Evolutionary conservation across 1,140 invertebrate species (phyloP).

Genomic region (Drosophila varians): DNA sequence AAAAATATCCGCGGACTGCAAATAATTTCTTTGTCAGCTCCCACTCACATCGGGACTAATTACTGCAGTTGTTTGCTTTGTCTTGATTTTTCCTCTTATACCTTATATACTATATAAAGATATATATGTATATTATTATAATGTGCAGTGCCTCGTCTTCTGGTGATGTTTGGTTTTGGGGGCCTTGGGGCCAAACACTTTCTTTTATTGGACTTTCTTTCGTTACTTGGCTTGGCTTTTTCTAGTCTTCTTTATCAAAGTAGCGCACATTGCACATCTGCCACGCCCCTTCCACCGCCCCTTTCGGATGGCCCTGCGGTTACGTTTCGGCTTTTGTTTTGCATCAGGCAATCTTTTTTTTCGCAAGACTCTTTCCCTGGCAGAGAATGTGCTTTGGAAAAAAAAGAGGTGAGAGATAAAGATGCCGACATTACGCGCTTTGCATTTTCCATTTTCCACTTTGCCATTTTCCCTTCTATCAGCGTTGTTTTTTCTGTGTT

Average conservation of each 20-base stretch:
- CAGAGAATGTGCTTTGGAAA: not conserved
- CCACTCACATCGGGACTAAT: conserved; percentile 48
- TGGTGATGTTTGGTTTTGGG: conserved; percentile 31
- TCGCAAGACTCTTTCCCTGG: conserved; percentile 56
- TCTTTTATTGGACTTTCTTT: conserved; percentile 75
- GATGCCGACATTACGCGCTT: conserved; percentile 68
- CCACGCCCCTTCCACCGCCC: conserved; percentile 1
- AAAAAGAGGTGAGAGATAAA: conserved; percentile 38
- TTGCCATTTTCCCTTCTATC: conserved; percentile 43
- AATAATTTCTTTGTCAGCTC: conserved; percentile 32
- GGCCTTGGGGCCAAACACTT: conserved; percentile 74
- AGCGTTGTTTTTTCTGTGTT: conserved; percentile 51
- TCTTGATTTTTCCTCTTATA: conserved; percentile 20
- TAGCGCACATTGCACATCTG: conserved; percentile 52
- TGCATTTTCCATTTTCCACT: conserved; percentile 53
- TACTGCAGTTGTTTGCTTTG: conserved; percentile 60
- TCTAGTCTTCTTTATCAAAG: conserved; percentile 41
- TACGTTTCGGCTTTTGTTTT: conserved; percentile 68
- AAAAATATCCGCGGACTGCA: conserved; percentile 32
- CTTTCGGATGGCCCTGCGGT: conserved; percentile 33
- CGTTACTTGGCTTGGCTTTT: conserved; percentile 31
- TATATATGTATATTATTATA: conserved; percentile 33
- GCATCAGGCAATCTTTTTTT: conserved; percentile 51
- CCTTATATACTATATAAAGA: not conserved
- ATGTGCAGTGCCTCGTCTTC: conserved; percentile 41